Conservation (phyloP, 2,113 vertebrate species). For the Pterophyllum scalare region DNA sequence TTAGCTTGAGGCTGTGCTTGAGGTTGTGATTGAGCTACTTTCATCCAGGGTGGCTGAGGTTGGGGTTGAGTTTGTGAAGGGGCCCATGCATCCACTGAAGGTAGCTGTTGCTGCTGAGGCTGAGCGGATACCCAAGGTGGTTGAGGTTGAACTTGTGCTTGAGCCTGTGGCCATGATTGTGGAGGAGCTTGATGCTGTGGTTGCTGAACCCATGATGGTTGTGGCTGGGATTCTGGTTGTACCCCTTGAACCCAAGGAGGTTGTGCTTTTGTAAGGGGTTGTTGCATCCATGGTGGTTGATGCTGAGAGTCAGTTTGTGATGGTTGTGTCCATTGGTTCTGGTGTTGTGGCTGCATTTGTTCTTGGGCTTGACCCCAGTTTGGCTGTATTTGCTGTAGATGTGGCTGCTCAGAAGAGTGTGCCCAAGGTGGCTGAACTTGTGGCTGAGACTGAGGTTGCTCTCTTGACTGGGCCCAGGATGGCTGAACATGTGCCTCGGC, state of each 20-base stretch:
- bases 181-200: constrained; percentile 54
- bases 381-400: constrained; percentile 57
- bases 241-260: constrained; percentile 68
- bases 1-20: constrained; percentile 60
- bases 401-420: constrained; percentile 60
- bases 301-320: constrained; percentile 56
- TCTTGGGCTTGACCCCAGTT: constrained; percentile 70
- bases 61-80: constrained; percentile 64
- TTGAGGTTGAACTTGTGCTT: constrained; percentile 60
- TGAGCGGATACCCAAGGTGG: constrained; percentile 68
- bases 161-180: constrained; percentile 63
- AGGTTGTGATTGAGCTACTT: constrained; percentile 63
- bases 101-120: constrained; percentile 51
- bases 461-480: constrained; percentile 55
- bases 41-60: constrained; percentile 68
- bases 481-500: constrained; percentile 47
- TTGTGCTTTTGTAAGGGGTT: constrained; percentile 64
- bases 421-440: constrained; percentile 63
- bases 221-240: constrained; percentile 69
- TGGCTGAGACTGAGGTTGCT: constrained; percentile 53
- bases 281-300: constrained; percentile 69
- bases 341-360: constrained; percentile 62
- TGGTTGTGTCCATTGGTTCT: constrained; percentile 68
- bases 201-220: constrained; percentile 66
- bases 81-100: constrained; percentile 57